Evolutionary conservation across 2,113 vertebrate genomes (phyloP).

Genomic region (Nyctibius bracteatus): DNA sequence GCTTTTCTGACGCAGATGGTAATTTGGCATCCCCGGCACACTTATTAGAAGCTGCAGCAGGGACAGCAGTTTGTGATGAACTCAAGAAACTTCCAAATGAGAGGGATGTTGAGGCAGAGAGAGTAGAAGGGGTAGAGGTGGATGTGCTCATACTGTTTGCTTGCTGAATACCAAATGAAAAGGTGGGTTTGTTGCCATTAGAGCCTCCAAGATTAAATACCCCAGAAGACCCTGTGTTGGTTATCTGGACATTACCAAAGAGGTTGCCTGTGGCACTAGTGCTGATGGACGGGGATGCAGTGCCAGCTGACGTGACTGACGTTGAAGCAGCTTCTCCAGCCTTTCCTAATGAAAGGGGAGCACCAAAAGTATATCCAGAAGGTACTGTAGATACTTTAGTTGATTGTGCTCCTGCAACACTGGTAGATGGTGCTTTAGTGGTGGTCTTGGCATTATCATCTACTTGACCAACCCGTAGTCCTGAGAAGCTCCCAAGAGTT

Average conservation of each 20-base stretch:
- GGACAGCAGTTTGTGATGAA: conserved; percentile 4
- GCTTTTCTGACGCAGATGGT: conserved; percentile 23
- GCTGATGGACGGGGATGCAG: not conserved
- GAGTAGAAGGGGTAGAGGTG: conserved; percentile 22
- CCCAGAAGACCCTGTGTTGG: conserved; percentile 23
- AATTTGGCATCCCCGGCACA: conserved; percentile 54
- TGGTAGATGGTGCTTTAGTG: conserved; percentile 34
- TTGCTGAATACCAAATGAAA: conserved; percentile 69
- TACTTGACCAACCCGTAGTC: conserved; percentile 84
- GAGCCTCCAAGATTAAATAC: conserved; percentile 70
- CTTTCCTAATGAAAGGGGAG: conserved; percentile 57
- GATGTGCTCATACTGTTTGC: not conserved
- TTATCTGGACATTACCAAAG: conserved; percentile 49
- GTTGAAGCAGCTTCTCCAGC: conserved; percentile 55
- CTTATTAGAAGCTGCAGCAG: conserved; percentile 2
- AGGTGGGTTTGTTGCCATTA: conserved; percentile 53
- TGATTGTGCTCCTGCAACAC: not conserved
- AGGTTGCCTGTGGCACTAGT: not conserved
- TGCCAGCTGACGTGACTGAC: rapidly evolving
- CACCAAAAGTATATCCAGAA: conserved; percentile 69
- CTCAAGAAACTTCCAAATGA: conserved; percentile 58
- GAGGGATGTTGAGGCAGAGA: conserved; percentile 47
- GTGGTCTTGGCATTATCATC: conserved; percentile 78
- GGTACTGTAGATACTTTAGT: conserved; percentile 30
- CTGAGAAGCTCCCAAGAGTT: conserved; percentile 90